Evolutionary conservation across 2,113 vertebrate genomes (phyloP), one percentile per base, ranked within the genome.

Genomic region (Thunnus thynnus): DNA sequence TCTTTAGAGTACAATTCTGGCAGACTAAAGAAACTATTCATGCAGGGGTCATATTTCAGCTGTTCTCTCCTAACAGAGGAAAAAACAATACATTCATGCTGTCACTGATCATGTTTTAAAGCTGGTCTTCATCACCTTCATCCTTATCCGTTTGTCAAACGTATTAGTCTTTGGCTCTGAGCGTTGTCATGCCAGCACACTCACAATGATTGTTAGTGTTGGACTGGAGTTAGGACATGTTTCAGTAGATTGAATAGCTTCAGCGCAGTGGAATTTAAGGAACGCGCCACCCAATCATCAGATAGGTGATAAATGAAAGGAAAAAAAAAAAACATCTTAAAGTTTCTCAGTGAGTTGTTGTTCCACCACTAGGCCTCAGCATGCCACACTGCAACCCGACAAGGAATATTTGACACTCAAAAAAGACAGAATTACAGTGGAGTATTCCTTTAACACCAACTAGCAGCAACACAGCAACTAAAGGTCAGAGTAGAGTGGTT

Each of bases 201-300:
- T 64, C 20, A 3, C 36, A 47, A 13, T 56, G 20, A 30, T 9
- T 65, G 50, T 64, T 70, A 11, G 58, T 74, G 20, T 65, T 64
- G 46, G 51, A 20, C 44, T 11, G 8, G 4, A 44, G 30, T 22
- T 20, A 0, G 27, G 4, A 11, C 48, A 41, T 25, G n/a, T 48
- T 25, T 54, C 2, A 0, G 52, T 27, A 8, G 36, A 62, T 46
- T 12, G 46, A 78, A 13, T 8, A 2, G 17, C 17, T 27, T 17
- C 27, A 41, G 48, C 13, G 18, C 12, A 46, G 32, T 18, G 12
- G n/a, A 51, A 12, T 72, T 56, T 9, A 30, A 65, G 58, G 44
- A 51, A 30, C 54, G 27, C 41, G 17, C 2, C 36, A 41, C 36
- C 36, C 36, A 8, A 41, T 41, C 36, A 2, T 41, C 36, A 41